These are phyloP conservation scores for Oreochromis niloticus DNA, from an alignment of 2,113 vertebrate genomes.

Conservation along the genomic window DNA sequence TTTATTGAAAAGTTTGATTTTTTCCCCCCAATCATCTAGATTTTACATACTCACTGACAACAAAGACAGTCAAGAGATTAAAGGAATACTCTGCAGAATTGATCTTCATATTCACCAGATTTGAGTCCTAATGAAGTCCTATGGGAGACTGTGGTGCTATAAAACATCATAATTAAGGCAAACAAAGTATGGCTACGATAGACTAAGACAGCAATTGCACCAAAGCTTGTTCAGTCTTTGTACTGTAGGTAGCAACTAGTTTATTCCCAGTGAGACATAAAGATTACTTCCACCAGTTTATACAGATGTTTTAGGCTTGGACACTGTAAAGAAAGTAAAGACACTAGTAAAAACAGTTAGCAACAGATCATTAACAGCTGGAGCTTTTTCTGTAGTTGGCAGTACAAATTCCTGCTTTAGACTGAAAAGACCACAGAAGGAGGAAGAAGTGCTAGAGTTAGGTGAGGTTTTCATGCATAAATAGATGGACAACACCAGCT, in stretches of 20 bases:
- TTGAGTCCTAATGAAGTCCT: not conserved
- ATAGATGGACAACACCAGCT: not conserved
- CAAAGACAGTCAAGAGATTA: not conserved
- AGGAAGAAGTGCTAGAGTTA: not conserved
- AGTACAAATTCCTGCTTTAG: not conserved
- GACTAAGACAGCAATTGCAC: not conserved
- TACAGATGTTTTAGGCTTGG: not conserved
- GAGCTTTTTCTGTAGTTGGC: not conserved
- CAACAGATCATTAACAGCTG: not conserved
- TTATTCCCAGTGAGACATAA: not conserved
- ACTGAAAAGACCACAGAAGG: not conserved
- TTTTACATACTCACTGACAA: not conserved
- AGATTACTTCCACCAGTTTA: not conserved
- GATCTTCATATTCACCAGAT: not conserved
- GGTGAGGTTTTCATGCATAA: not conserved
- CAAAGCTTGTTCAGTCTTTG: not conserved
- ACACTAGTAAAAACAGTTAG: not conserved
- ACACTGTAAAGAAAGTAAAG: not conserved
- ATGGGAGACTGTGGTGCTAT: not conserved
- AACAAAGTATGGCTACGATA: not conserved
- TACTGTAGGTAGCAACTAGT: not conserved
- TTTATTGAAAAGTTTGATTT: not conserved
- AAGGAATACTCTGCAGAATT: not conserved
- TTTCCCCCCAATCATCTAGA: accelerated
- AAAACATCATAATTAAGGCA: not conserved